A percentile compares a stretch with the other conserved stretches of the same genome.
phyloP scores from a whole-genome alignment of 2,113 vertebrate species.

The Ctenodactylus gundi region DNA sequence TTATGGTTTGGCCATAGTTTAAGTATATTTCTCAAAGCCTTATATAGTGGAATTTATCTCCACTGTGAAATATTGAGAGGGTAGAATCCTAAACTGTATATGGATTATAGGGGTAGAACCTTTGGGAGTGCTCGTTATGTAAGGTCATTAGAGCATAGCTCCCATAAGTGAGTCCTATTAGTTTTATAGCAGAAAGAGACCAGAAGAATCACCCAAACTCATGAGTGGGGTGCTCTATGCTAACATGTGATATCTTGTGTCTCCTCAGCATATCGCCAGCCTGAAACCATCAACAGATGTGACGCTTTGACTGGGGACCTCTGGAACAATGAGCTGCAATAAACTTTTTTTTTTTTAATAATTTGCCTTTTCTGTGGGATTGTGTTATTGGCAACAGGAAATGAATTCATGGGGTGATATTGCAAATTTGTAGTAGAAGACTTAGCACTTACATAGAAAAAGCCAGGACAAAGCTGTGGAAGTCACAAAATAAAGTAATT shows the following conservation, averaged over 20 bases:
- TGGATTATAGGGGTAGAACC: too few species aligned
- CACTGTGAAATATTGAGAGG: neutral
- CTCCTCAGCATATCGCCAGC: neutral
- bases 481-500: neutral
- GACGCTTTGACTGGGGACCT: neutral
- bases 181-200: neutral
- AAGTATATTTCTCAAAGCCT: neutral
- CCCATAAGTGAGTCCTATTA: too few species aligned
- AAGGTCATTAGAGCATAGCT: neutral
- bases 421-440: neutral
- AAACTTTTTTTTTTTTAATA: neutral
- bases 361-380: neutral
- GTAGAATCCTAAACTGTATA: neutral
- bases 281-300: neutral
- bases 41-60: neutral
- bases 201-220: neutral
- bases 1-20: neutral
- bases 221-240: neutral
- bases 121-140: neutral
- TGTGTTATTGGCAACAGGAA: neutral
- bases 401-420: neutral
- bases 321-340: neutral
- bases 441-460: neutral
- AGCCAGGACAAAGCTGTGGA: neutral
- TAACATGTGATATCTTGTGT: fast-evolving